Evolutionary conservation across 2,888 invertebrate genomes (phyloP).

Genomic region (Vesta saturnalis): DNA sequence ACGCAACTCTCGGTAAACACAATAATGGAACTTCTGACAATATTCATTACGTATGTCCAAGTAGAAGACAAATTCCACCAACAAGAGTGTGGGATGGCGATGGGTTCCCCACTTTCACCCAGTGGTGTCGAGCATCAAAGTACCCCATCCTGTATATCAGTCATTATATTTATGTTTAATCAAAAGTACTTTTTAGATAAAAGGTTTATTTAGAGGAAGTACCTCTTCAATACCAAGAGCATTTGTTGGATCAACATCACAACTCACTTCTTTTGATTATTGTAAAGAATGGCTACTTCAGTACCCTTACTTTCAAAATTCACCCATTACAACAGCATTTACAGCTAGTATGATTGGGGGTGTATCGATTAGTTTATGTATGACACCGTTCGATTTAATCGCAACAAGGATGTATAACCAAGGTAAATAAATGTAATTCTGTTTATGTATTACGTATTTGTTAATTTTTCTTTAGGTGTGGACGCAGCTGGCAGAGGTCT

Average conservation of each 20-base stretch:
- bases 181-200: slow-evolving; percentile 44
- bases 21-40: no score
- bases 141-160: no score
- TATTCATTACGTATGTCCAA: no score
- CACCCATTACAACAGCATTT: slow-evolving; percentile 75
- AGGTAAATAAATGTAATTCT: slow-evolving; percentile 61
- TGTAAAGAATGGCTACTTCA: slow-evolving; percentile 70
- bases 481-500: slow-evolving; percentile 73
- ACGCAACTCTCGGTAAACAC: no score
- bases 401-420: slow-evolving; percentile 91
- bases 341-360: slow-evolving; percentile 80
- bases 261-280: slow-evolving; percentile 83
- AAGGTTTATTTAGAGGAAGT: slow-evolving; percentile 85
- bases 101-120: no score
- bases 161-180: no score
- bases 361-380: slow-evolving; percentile 77
- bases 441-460: not conserved
- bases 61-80: no score
- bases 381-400: slow-evolving; percentile 91
- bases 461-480: slow-evolving; percentile 62
- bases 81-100: no score
- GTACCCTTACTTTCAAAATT: slow-evolving; percentile 62
- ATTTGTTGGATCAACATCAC: slow-evolving; percentile 83
- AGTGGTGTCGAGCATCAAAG: no score
- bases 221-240: slow-evolving; percentile 78